Percentiles rank a stretch among this genome's conserved stretches.
Evolutionary conservation across 2,888 invertebrate genomes (phyloP).

Genomic region (Pollenia griseotomentosa): DNA sequence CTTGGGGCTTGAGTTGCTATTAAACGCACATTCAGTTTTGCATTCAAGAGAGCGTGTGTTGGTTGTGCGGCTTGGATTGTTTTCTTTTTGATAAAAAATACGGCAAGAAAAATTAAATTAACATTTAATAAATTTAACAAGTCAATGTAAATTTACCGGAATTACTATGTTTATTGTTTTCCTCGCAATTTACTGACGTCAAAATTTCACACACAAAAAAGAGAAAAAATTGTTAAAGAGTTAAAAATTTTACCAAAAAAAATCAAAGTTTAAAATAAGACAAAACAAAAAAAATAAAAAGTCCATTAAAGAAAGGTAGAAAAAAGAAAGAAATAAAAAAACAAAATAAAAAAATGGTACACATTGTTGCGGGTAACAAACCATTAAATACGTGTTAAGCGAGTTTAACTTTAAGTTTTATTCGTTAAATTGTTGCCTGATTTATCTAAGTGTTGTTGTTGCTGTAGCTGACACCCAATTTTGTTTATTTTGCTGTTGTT

Average conservation of each 20-base stretch:
- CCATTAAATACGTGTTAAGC: conserved; percentile 65
- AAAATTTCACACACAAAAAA: conserved; percentile 31
- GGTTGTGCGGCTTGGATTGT: conserved; percentile 58
- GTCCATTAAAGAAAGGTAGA: conserved; percentile 48
- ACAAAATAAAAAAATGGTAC: conserved; percentile 36
- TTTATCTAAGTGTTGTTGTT: background rate
- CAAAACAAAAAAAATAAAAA: conserved; percentile 36
- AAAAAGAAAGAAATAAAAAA: conserved; percentile 5
- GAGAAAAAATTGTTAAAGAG: conserved; percentile 26
- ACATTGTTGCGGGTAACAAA: conserved; percentile 55
- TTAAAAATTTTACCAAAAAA: conserved; percentile 2
- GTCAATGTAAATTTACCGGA: conserved; percentile 35
- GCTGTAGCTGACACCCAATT: conserved; percentile 58
- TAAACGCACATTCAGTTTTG: conserved; percentile 80
- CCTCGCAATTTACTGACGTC: conserved; percentile 23
- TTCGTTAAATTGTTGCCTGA: conserved; percentile 39
- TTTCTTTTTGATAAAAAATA: background rate
- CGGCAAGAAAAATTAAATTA: conserved; percentile 22
- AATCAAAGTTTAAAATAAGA: background rate
- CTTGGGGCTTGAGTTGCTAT: conserved; percentile 68
- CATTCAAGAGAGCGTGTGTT: conserved; percentile 83
- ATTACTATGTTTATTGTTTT: background rate
- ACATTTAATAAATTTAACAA: conserved; percentile 13
- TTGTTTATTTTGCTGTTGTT: conserved; percentile 28
- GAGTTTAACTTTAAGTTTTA: conserved; percentile 56